These are phyloP conservation scores for Gonocerus acuteangulatus DNA, from an alignment of 2,888 invertebrate species.

Conservation along the genomic window DNA sequence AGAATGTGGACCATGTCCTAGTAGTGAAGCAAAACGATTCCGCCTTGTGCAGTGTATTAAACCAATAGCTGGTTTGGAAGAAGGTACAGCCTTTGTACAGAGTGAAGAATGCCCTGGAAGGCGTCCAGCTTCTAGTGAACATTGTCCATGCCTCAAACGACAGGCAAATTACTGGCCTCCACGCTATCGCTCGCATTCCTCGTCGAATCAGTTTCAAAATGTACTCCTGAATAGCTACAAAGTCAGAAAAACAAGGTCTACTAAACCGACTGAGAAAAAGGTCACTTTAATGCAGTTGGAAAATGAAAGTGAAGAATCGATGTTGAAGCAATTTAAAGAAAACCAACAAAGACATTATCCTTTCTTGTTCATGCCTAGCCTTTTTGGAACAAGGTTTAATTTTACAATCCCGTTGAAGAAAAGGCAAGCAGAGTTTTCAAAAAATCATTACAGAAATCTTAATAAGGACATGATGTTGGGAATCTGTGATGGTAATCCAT, in stretches of 20 bases:
- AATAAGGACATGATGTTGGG: too few relatives aligned
- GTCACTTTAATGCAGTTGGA: slow-evolving; percentile 25
- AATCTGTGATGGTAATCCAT: too few relatives aligned
- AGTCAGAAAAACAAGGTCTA: neutral
- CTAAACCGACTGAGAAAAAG: slow-evolving; percentile 4
- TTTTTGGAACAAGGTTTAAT: slow-evolving; percentile 10
- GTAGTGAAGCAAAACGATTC: slow-evolving; percentile 13
- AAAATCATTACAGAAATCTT: neutral
- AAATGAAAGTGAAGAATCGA: slow-evolving; percentile 22
- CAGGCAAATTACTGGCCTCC: neutral
- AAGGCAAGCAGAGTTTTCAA: neutral
- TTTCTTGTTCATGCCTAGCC: neutral
- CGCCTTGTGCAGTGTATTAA: slow-evolving; percentile 8
- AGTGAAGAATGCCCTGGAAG: neutral
- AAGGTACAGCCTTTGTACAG: neutral
- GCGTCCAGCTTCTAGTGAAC: neutral
- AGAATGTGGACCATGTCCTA: slow-evolving; percentile 26
- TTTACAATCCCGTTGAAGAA: slow-evolving; percentile 12
- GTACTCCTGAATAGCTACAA: neutral
- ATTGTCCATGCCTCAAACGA: slow-evolving; percentile 4
- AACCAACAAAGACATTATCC: slow-evolving; percentile 16
- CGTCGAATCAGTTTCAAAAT: neutral
- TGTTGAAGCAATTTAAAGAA: slow-evolving; percentile 20
- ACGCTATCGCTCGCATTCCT: neutral
- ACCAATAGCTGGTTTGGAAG: slow-evolving; percentile 7